phyloP scores from a whole-genome alignment of 2,113 vertebrate species.

The Lanius ludovicianus region DNA sequence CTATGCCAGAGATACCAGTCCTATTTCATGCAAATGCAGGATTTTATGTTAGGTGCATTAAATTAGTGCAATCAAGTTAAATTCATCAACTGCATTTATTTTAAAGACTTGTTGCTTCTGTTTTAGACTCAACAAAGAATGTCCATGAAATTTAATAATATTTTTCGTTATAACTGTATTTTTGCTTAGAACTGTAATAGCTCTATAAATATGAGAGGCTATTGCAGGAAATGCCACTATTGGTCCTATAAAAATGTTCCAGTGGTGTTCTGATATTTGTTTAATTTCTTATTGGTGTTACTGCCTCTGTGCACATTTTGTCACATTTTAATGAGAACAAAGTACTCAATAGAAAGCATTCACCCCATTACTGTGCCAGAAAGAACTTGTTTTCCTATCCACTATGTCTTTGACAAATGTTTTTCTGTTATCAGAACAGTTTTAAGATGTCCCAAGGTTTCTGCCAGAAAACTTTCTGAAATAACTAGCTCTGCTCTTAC shows the following conservation, averaged over 20 bases:
- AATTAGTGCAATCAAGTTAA: not conserved
- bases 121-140: not conserved
- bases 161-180: not conserved
- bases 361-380: not conserved
- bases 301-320: not conserved
- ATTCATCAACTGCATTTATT: not conserved
- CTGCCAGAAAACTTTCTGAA: not conserved
- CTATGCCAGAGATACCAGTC: not conserved
- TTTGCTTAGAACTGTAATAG: not conserved
- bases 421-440: not conserved
- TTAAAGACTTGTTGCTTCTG: not conserved
- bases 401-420: not conserved
- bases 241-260: not conserved
- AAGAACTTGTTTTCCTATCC: not conserved
- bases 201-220: not conserved
- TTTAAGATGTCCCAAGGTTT: not conserved
- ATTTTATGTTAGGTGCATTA: not conserved
- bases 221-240: not conserved
- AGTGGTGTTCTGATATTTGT: not conserved
- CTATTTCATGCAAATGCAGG: not conserved
- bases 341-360: not conserved
- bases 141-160: fast-evolving
- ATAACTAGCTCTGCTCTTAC: not conserved
- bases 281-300: not conserved
- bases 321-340: not conserved